Percentiles rank a stretch among this genome's conserved stretches.
Evolutionary conservation across 2,888 invertebrate species (phyloP).

Genomic region (Crioceris asparagi): DNA sequence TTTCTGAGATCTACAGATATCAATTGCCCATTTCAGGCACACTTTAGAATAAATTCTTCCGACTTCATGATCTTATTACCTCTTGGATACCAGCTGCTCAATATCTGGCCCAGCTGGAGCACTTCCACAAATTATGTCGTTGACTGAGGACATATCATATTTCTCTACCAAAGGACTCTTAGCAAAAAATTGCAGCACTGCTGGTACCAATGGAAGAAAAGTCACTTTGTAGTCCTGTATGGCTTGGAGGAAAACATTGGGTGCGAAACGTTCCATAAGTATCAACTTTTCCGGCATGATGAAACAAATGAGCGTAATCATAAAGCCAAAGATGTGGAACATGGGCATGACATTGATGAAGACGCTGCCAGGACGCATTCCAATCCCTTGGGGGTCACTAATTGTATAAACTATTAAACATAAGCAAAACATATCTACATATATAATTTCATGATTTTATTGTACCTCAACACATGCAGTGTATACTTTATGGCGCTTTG

Average conservation of each 20-base stretch:
- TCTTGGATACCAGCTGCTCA: not conserved
- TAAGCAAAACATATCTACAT: too few species aligned
- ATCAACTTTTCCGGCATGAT: not conserved
- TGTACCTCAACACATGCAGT: too few species aligned
- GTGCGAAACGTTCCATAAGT: not conserved
- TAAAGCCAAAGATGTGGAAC: not conserved
- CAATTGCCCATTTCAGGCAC: too few species aligned
- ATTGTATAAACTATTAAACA: too few species aligned
- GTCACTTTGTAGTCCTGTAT: not conserved
- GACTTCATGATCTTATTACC: too few species aligned
- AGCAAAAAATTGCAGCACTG: not conserved
- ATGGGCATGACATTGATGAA: not conserved
- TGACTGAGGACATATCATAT: not conserved
- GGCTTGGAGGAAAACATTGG: not conserved
- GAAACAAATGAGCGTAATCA: not conserved
- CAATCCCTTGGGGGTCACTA: too few species aligned
- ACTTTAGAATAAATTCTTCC: too few species aligned
- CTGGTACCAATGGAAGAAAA: not conserved
- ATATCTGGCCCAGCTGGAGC: not conserved
- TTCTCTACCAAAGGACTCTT: not conserved
- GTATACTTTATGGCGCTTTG: not conserved
- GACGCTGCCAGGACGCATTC: too few species aligned
- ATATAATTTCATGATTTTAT: too few species aligned
- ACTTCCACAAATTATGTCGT: conserved; percentile 1
- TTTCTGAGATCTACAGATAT: too few species aligned